Base-by-base conservation (phyloP, 2,888 invertebrate genomes). In the Agrilus biguttatus region DNA sequence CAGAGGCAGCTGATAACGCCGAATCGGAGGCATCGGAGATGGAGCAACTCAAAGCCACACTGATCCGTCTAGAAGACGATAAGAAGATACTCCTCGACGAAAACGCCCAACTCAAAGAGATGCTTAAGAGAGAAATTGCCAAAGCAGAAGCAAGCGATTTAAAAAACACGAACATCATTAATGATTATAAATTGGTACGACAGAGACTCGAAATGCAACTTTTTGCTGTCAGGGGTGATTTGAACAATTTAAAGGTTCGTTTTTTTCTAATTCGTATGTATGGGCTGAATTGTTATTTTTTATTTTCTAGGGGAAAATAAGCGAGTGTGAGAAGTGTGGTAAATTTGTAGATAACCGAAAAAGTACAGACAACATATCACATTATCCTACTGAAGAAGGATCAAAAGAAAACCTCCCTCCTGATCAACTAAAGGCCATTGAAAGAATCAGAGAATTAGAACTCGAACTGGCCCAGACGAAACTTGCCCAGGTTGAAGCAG, bases 401-500 rank as follows among this genome's bases (percentile, higher is more conserved):
- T 39, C 40, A 39, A 34, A 14, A 10, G 39, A 36, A 21, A 39
- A 36, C 62, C 47, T 50, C 2, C 37, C 45, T 41, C 52, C 52
- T 37, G 61, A 68, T 1, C 70, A 73, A 45, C 67, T 69, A 8
- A 62, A 73, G 35, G 70, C 78, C 2, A 67, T 77, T 51, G 77
- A 79, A 55, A 75, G 85, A 49, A 81, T 92, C 40, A 74, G 91
- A 3, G 93, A 92, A 61, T 68, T 98, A 14, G 98, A 98, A 64
- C 70, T 96, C 45, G 96, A 98, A 59, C 69, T 98, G 52, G 98
- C 97, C 3, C 90, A 93, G 63, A 92, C 96, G 1, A 98, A 98
- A 66, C 70, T 98, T 51, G 93, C 92, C 0, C 84, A 96, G 51
- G 98, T 97, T 5, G 95, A 98, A 68, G 89, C 93, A 1, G 90